Evolutionary conservation across 2,888 invertebrate species (phyloP), one percentile per base, ranked within the genome.

Genomic region (Calliopum simillimum): DNA sequence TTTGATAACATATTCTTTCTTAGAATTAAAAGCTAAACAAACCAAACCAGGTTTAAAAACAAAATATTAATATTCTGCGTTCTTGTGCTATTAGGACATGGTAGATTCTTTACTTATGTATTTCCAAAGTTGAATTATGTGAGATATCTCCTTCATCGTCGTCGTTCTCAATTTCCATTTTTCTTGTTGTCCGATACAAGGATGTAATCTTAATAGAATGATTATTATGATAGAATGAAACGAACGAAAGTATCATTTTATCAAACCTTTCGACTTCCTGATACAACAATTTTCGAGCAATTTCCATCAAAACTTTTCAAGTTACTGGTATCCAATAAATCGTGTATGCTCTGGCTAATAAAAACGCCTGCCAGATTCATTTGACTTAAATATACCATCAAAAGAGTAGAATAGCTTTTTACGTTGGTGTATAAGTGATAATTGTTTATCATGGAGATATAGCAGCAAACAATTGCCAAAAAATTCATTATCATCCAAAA

Each of bases 141-240:
- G 85, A 84, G 78, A 84, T 89, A 77, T 87, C 90, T 4, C 23
- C 67, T 68, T 94, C 93, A 68, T 96, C 96, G 74, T 97, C 97
- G 69, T 94, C 94, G 25, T 95, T 96, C 81, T 97, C 97, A 0
- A 92, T 93, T 87, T 97, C 97, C 92, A 96, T 96, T 85, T 71
- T 94, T 90, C 67, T 88, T 88, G 78, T 90, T 94, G 77, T 94
- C 93, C 16, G 94, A 93, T 51, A 97, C 59, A 97, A 91, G 51
- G 96, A 94, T 11, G 95, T 93, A 11, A 97, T 95, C 83, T 83
- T 44, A 47, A 46, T 75, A 71, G 23, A 14, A 49, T 68, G 6
- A 51, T 77, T 75, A 14, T 69, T n/a, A 25, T 13, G 59, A 21
- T 21, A 81, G 74, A 69, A 77, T 77, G 53, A 23, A 55, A 56